Conservation (phyloP, 2,888 invertebrate genomes). For the Isoperla grammatica region DNA sequence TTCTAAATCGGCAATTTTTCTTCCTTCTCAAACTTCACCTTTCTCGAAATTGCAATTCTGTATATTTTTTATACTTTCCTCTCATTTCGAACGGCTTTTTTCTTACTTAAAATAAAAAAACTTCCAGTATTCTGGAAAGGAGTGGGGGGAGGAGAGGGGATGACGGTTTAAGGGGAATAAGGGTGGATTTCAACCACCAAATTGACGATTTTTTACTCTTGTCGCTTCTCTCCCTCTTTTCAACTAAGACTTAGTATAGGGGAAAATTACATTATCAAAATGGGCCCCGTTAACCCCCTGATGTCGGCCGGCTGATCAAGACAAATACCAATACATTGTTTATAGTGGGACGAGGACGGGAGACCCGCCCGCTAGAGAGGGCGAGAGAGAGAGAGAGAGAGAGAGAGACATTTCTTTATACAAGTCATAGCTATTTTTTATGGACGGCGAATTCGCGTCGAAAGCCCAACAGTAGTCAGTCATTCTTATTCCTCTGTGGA, state of each 20-base stretch:
- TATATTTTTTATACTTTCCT: background rate
- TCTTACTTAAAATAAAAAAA: constrained; percentile 8
- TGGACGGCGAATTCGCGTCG: background rate
- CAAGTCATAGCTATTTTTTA: constrained; percentile 8
- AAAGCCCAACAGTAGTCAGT: constrained; percentile 5
- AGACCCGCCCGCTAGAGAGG: constrained; percentile 30
- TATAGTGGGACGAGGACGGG: constrained; percentile 38
- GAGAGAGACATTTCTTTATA: constrained; percentile 39
- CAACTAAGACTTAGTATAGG: constrained; percentile 13
- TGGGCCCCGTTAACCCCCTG: constrained; percentile 25
- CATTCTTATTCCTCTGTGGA: background rate
- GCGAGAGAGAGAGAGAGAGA: constrained; percentile 39
- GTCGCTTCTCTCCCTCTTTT: background rate
- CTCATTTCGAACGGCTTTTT: constrained; percentile 6
- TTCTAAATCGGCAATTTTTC: constrained; percentile 30
- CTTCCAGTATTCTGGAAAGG: too few relatives aligned
- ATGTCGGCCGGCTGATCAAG: constrained; percentile 39
- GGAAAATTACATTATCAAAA: constrained; percentile 33
- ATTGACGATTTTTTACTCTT: constrained; percentile 27
- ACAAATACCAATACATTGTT: constrained; percentile 44
- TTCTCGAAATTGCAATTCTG: too few relatives aligned
- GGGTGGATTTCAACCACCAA: constrained; percentile 17
- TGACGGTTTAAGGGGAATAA: too few relatives aligned
- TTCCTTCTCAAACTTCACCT: constrained; percentile 7
- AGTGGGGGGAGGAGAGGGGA: too few relatives aligned